Base-by-base conservation (phyloP, 2,888 invertebrate genomes). In the Colletes collaris region DNA sequence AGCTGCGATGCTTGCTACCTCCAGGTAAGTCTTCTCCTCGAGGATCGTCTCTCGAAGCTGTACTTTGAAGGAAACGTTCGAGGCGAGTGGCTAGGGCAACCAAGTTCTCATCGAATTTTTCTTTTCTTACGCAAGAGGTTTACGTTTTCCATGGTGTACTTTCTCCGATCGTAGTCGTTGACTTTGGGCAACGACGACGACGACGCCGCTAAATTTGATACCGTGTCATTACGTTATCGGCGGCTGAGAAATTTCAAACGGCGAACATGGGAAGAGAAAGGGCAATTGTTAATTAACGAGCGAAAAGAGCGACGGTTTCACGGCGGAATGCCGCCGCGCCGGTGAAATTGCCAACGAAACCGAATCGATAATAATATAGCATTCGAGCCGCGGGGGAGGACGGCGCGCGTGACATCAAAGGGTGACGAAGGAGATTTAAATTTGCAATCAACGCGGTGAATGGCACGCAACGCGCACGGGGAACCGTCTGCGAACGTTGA, bases 391-490 rank as follows among this genome's bases (percentile, higher is more conserved):
- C 35, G 40, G 6, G 27, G 4, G 52, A 52, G 27, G 56, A 27
- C 35, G 69, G n/a, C 11, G 49, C 52, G 37, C 58, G 60, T 62
- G 62, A 46, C 79, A 71, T 76, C 71, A 75, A 79, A 81, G 76
- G 70, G 67, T 75, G 84, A 75, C 77, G 77, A 82, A 75, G 80
- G 82, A 80, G 84, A 84, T 80, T 80, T 82, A 77, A 84, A 84
- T 85, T 84, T 75, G 84, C 82, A 84, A 84, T 84, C 80, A 84
- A 84, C 84, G 83, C 71, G 59, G 60, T 75, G 72, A 76, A 79
- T 76, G 65, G 69, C 62, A 40, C 37, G 58, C 37, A 27, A 49
- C 62, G 56, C 65, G 58, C 53, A 37, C 62, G 63, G 62, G 44
- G 68, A 66, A 67, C 70, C 75, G 70, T 66, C 58, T 64, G 70